Conservation (phyloP, 1,140 invertebrate genomes). For the Megathymus violae region DNA sequence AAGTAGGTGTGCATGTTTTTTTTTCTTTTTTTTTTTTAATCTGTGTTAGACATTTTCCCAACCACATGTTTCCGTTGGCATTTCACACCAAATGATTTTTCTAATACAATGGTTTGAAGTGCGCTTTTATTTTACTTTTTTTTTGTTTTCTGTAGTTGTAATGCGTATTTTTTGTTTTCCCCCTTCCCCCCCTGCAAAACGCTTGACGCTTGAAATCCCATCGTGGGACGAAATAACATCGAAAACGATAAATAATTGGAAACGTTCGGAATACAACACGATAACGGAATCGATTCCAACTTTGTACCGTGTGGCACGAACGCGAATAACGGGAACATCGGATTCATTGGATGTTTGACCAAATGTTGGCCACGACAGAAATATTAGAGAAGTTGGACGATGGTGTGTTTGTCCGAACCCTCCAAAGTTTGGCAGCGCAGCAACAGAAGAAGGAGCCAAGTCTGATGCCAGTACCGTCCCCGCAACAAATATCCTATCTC, state of each 20-base stretch:
- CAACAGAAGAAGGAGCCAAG: conserved; percentile 93
- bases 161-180: conserved; percentile 83
- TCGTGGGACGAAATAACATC: conserved; percentile 78
- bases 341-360: conserved; percentile 45
- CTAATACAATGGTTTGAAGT: conserved; percentile 49
- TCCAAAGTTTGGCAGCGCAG: conserved; percentile 91
- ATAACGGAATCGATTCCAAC: conserved; percentile 30
- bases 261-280: conserved; percentile 41
- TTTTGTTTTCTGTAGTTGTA: conserved; percentile 82
- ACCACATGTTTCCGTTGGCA: conserved; percentile 63
- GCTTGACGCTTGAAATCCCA: conserved; percentile 82
- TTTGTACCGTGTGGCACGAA: too few species aligned
- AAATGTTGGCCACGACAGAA: conserved; percentile 66
- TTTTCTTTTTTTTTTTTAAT: conserved; percentile 49
- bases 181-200: conserved; percentile 71
- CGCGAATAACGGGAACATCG: too few species aligned
- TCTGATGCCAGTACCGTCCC: conserved; percentile 97
- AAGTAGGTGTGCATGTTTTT: conserved; percentile 71
- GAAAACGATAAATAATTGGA: conserved; percentile 45
- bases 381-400: conserved; percentile 86
- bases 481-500: conserved; percentile 97
- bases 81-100: conserved; percentile 44
- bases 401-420: conserved; percentile 91
- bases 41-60: conserved; percentile 83
- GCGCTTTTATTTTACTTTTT: conserved; percentile 54